A percentile compares a stretch with the other conserved stretches of the same genome.
Conservation (phyloP, 2,888 invertebrate genomes). For the Himalopsyche kuldschensis region DNA sequence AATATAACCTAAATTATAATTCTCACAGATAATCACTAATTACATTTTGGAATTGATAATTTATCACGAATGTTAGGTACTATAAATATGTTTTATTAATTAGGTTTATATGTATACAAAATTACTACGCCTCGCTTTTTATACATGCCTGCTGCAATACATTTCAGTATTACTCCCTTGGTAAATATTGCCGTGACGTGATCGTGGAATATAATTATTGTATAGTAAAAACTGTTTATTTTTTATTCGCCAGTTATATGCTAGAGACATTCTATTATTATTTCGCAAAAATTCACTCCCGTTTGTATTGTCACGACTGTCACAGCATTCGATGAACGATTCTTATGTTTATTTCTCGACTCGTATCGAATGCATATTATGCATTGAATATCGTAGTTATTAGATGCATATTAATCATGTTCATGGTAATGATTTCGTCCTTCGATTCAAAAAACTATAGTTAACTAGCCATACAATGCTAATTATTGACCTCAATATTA, state of each 20-base stretch:
- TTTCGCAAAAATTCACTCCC: background rate
- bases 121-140: too few species aligned
- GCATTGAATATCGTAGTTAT: background rate
- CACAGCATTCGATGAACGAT: background rate
- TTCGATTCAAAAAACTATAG: background rate
- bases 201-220: background rate
- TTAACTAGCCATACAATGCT: background rate
- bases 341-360: background rate
- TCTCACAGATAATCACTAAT: too few species aligned
- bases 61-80: too few species aligned
- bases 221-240: background rate
- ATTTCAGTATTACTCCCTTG: background rate
- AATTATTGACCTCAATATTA: background rate
- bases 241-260: background rate
- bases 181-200: background rate
- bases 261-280: background rate
- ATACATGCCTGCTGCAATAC: too few species aligned
- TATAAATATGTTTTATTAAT: too few species aligned
- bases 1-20: too few species aligned
- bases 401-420: background rate
- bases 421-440: background rate
- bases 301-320: background rate
- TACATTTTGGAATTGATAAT: too few species aligned
- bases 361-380: background rate
- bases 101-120: too few species aligned